Base-by-base conservation (phyloP, 2,797 vertebrate species). In the Toxotes lorentzi region DNA sequence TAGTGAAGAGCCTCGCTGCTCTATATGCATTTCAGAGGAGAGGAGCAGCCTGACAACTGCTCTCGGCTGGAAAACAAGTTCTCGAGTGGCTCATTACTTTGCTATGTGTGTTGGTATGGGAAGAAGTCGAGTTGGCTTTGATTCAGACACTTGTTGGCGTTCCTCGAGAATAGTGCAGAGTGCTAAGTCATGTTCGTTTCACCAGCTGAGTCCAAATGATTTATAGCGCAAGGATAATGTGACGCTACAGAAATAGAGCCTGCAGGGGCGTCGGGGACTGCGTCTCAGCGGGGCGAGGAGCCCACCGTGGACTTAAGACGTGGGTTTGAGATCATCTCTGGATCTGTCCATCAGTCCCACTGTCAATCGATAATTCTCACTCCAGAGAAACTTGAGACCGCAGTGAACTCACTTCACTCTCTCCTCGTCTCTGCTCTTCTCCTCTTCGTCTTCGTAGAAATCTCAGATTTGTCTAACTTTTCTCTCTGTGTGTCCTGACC, bases 61-160 rank as follows among this genome's bases (percentile, higher is more conserved):
- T 40, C 51, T 16, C 6, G 32, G 73, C 76, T 40, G 70, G 34
- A 76, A 73, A 76, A 40, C 17, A 21, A 76, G 72, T 58, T 48
- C 82, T 87, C 78, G 2, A 65, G 85, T 56, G 85, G 84, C 86
- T 89, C 83, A 41, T 89, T 89, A 85, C 86, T 70, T 5, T 21
- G 71, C 70, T 41, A 7, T 71, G 80, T 61, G 72, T 58, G 79
- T 17, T 4, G 70, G 50, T 9, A 58, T 21, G 58, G 10, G 51
- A 32, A 70, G 80, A 58, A 50, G 73, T 12, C 19, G 21, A 2
- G 77, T n/a, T 69, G 83, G 85, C 85, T 65, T 40, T 2, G 61
- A 53, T 53, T 76, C 87, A 84, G 59, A 86, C 86, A 73, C 86
- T 80, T 76, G 83, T 71, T 60, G 80, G 70, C 65, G 5, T 76